Conservation (phyloP, 2,113 vertebrate species). For the Colaptes auratus region DNA sequence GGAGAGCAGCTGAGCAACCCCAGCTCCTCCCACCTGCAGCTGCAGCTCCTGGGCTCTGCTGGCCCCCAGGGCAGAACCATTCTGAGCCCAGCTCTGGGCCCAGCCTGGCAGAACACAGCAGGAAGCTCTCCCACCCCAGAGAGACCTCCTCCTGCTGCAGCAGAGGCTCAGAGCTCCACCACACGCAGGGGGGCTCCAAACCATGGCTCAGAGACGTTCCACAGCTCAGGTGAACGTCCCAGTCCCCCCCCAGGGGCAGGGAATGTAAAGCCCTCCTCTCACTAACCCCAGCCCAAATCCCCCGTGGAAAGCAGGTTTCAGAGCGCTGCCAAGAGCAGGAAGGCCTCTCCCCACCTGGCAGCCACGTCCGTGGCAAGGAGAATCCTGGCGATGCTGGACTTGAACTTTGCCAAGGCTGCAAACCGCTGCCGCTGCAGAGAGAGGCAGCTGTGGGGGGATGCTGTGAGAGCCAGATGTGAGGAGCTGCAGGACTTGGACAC, state of each 20-base stretch:
- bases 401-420: conserved; percentile 92
- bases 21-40: fast-evolving
- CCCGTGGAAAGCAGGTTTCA: no score
- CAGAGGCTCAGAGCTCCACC: neutral
- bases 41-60: neutral
- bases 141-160: neutral
- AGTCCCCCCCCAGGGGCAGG: no score
- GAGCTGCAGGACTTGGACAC: fast-evolving
- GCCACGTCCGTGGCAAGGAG: conserved; percentile 95
- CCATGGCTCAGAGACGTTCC: neutral
- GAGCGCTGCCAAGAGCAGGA: no score
- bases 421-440: conserved; percentile 87
- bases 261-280: neutral
- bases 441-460: no score
- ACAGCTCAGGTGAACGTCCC: no score
- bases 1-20: neutral
- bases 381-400: conserved; percentile 94
- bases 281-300: neutral
- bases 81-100: no score
- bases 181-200: neutral
- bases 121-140: fast-evolving
- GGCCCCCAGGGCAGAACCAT: neutral
- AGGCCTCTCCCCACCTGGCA: conserved; percentile 75
- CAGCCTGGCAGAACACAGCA: no score
- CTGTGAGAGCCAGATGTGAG: neutral